Conservation (phyloP, 2,888 invertebrate species). For the Melieria crassipennis region DNA sequence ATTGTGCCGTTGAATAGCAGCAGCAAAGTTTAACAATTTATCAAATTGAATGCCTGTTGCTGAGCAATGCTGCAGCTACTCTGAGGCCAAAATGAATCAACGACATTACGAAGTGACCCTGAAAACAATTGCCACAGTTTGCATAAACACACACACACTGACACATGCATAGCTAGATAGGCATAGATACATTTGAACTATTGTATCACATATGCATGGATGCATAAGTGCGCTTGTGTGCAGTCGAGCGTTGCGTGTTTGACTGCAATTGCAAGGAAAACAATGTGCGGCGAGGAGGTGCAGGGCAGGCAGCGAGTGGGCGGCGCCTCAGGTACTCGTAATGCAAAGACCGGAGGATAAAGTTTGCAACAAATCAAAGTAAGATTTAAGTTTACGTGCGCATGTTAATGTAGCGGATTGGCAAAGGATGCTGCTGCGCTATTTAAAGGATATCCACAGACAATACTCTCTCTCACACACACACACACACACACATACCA, state of each 20-base stretch:
- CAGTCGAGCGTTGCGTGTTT: not conserved
- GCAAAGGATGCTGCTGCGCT: not conserved
- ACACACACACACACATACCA: not conserved
- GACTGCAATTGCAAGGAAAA: not conserved
- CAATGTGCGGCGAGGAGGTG: not conserved
- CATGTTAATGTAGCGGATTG: conserved; percentile 9
- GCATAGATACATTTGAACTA: not conserved
- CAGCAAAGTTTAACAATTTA: too few relatives aligned
- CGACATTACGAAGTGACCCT: not conserved
- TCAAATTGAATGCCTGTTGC: too few relatives aligned
- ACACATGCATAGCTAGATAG: not conserved
- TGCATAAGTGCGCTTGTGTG: not conserved
- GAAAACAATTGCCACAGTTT: not conserved
- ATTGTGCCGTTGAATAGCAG: too few relatives aligned
- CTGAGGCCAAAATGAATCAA: too few relatives aligned
- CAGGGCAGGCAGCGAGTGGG: conserved; percentile 9
- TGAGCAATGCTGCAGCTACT: too few relatives aligned
- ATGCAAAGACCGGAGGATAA: conserved; percentile 1
- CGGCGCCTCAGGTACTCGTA: conserved; percentile 1
- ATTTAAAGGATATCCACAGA: not conserved
- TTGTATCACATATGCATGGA: not conserved
- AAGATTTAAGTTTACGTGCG: conserved; percentile 30
- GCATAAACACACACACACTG: not conserved
- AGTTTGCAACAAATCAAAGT: conserved; percentile 35
- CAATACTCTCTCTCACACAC: not conserved